Percentiles rank a stretch among this genome's conserved stretches.
These are phyloP conservation scores for Dexiosoma caninum DNA, from an alignment of 2,888 invertebrate genomes.

Conservation along the genomic window DNA sequence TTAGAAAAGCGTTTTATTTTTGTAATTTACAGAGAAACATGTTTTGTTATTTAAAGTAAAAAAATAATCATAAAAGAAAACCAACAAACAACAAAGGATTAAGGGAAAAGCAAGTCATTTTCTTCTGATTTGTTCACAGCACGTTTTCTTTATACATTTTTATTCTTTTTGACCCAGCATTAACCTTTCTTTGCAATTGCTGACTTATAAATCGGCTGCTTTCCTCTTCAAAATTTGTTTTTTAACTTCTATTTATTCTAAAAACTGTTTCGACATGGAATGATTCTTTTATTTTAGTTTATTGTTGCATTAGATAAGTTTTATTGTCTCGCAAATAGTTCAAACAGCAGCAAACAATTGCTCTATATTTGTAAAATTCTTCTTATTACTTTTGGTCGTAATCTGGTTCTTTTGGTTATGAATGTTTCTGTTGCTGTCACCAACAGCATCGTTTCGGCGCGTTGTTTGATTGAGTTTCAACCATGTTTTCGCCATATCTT, in stretches of 20 bases:
- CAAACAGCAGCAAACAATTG: constrained; percentile 60
- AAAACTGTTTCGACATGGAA: constrained; percentile 56
- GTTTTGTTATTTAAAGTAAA: constrained; percentile 3
- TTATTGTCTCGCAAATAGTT: constrained; percentile 61
- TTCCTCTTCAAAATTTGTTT: constrained; percentile 16
- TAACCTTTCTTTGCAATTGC: background rate
- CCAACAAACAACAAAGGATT: background rate
- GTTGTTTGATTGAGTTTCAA: constrained; percentile 41
- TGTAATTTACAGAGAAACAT: constrained; percentile 7
- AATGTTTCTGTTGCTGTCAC: background rate
- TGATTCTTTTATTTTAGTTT: constrained; percentile 46
- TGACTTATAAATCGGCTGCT: constrained; percentile 6
- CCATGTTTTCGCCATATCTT: constrained; percentile 56
- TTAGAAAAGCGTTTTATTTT: constrained; percentile 24
- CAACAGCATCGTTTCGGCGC: background rate
- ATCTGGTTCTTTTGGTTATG: constrained; percentile 14
- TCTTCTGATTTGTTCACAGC: constrained; percentile 37
- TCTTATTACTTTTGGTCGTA: constrained; percentile 25
- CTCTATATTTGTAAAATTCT: constrained; percentile 47
- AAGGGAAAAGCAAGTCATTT: constrained; percentile 14
- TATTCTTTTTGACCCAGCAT: constrained; percentile 1
- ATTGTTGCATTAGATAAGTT: constrained; percentile 33
- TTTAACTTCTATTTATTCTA: constrained; percentile 11
- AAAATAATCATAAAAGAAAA: background rate
- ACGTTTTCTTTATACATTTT: constrained; percentile 8